Percentiles rank a stretch among this genome's conserved stretches.
Conservation (phyloP, 2,888 invertebrate genomes). For the Antitype chi region DNA sequence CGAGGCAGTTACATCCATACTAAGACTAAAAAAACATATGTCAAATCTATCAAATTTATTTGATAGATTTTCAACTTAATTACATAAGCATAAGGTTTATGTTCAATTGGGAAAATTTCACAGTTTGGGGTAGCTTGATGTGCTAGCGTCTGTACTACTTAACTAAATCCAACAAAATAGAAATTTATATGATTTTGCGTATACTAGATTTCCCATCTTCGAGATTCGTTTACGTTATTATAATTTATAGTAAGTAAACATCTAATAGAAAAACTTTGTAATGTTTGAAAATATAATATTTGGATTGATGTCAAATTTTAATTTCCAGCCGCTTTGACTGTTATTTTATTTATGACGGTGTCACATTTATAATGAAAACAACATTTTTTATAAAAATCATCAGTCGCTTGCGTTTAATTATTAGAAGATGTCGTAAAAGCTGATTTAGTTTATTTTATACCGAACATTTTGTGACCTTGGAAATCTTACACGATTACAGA, state of each 20-base stretch:
- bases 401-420: constrained; percentile 45
- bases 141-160: too few relatives aligned
- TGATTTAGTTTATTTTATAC: constrained; percentile 28
- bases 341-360: constrained; percentile 57
- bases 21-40: not conserved
- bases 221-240: not conserved
- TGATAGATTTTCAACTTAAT: too few relatives aligned
- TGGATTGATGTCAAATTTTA: constrained; percentile 64
- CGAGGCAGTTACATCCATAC: too few relatives aligned
- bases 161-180: not conserved
- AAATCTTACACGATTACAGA: constrained; percentile 10
- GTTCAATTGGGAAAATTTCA: too few relatives aligned
- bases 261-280: constrained; percentile 33
- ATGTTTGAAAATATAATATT: constrained; percentile 49
- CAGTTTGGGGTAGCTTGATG: too few relatives aligned
- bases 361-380: constrained; percentile 31
- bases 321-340: constrained; percentile 48
- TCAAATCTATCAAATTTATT: too few relatives aligned
- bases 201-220: not conserved
- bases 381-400: constrained; percentile 38
- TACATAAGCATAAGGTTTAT: too few relatives aligned
- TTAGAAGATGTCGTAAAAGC: constrained; percentile 20
- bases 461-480: constrained; percentile 7
- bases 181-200: not conserved
- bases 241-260: constrained; percentile 20